Evolutionary conservation across 2,888 invertebrate species (phyloP), one percentile per base, ranked within the genome.

Genomic region (Drosophila testacea): DNA sequence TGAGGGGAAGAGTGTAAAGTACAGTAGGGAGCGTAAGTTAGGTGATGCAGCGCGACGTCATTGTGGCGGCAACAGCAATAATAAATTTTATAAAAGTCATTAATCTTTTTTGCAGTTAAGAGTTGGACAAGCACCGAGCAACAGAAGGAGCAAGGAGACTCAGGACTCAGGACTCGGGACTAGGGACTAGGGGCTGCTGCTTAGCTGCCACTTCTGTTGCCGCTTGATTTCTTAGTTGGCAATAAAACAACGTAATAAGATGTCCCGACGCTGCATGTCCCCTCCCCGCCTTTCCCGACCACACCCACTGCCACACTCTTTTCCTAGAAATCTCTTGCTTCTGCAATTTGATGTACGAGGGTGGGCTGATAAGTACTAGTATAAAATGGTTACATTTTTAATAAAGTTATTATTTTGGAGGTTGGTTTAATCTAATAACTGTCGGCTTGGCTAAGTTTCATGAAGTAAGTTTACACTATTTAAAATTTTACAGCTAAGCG

Each of bases 221-320:
- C 63, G 69, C 73, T 70, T 75, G 73, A 77, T 71, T 73, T 79
- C 85, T 77, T 73, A 83, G 88, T 80, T 75, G 81, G 83, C 89
- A 77, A 84, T 84, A 84, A 84, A 84, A 86, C 89, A 88, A 81
- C 74, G 89, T 83, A 86, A 86, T 86, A 86, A 88, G 87, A 83
- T 88, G 79, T 81, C 76, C 69, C 63, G 64, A 34, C 34, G 27
- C 48, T 16, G 27, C 39, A 41, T n/a, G 6, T 42, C 2, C 16
- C 11, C 22, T 4, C 2, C 4, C 10, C 36, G 10, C 22, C 22
- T 5, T 48, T 39, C 27, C 36, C 30, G 27, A 27, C 13, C 36
- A 28, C 36, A 50, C 46, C 46, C 38, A 55, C 36, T 48, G 62
- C 47, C 44, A 44, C 10, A 9, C 22, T 57, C 48, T 47, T 11